phyloP scores from a whole-genome alignment of 2,113 vertebrate genomes.

The Austrofundulus limnaeus region DNA sequence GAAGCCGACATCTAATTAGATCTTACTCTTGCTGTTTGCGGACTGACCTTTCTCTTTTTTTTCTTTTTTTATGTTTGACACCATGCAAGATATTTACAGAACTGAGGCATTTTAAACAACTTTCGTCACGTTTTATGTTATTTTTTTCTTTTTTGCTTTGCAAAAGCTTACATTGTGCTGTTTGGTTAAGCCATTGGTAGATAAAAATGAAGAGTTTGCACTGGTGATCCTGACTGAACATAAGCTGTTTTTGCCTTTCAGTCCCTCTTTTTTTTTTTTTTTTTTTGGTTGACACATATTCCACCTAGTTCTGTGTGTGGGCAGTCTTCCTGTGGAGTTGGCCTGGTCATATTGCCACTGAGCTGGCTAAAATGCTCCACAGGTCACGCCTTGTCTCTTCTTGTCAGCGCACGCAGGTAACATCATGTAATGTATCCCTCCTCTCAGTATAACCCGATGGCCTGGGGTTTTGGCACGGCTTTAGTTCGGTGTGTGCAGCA shows the following conservation, averaged over 20 bases:
- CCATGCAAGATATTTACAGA: neutral
- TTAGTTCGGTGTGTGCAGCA: conserved; percentile 58
- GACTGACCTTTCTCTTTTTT: neutral
- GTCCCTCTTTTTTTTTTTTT: neutral
- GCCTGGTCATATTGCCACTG: conserved; percentile 41
- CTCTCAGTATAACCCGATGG: conserved; percentile 52
- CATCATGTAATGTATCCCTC: conserved; percentile 60
- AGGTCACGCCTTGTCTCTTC: conserved; percentile 68
- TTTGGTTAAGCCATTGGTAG: neutral
- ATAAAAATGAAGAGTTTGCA: neutral
- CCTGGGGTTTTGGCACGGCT: conserved; percentile 67
- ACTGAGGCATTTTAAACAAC: no score
- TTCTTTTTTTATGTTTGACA: neutral
- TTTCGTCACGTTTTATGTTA: no score
- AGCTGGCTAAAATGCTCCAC: conserved; percentile 51
- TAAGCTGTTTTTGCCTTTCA: neutral
- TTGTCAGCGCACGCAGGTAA: conserved; percentile 64
- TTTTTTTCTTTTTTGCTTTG: neutral
- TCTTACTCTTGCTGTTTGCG: neutral
- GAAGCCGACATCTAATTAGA: neutral
- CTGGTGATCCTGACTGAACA: neutral
- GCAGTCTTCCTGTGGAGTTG: conserved; percentile 16
- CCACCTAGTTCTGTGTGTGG: conserved; percentile 8
- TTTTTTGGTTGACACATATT: neutral
- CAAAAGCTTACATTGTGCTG: neutral